Evolutionary conservation across 2,888 invertebrate species (phyloP).

Genomic region (Rosalia funebris): DNA sequence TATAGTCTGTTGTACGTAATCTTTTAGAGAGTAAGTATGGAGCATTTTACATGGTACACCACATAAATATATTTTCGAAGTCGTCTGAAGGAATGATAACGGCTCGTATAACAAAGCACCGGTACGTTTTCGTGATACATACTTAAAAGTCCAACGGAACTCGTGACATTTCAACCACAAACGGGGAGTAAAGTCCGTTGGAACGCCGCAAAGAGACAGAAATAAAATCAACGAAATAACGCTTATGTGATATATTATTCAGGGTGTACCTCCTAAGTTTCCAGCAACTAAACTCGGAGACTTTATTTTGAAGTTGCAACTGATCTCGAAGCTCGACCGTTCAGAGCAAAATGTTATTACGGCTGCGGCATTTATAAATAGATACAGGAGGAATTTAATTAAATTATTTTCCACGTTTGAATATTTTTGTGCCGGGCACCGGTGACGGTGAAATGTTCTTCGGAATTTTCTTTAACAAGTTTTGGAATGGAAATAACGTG

Average conservation of each 20-base stretch:
- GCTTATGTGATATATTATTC: slow-evolving; percentile 13
- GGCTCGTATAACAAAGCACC: too few relatives aligned
- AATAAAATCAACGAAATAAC: slow-evolving; percentile 13
- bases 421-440: too few relatives aligned
- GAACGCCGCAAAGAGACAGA: slow-evolving; percentile 3
- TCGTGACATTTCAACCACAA: background rate
- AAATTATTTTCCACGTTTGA: background rate
- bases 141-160: too few relatives aligned
- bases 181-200: background rate
- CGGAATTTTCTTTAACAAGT: background rate
- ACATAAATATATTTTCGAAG: too few relatives aligned
- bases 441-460: too few relatives aligned
- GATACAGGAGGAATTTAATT: background rate
- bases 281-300: slow-evolving; percentile 1
- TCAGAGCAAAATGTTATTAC: background rate
- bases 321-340: too few relatives aligned
- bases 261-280: background rate
- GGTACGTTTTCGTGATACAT: too few relatives aligned
- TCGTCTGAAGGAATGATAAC: too few relatives aligned
- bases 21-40: too few relatives aligned
- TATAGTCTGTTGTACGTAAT: too few relatives aligned
- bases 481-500: background rate
- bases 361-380: slow-evolving; percentile 10
- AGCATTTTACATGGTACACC: too few relatives aligned
- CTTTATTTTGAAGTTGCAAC: slow-evolving; percentile 13